These are phyloP conservation scores for Leptinotarsa texana DNA, from an alignment of 1,140 invertebrate species.

Conservation along the genomic window DNA sequence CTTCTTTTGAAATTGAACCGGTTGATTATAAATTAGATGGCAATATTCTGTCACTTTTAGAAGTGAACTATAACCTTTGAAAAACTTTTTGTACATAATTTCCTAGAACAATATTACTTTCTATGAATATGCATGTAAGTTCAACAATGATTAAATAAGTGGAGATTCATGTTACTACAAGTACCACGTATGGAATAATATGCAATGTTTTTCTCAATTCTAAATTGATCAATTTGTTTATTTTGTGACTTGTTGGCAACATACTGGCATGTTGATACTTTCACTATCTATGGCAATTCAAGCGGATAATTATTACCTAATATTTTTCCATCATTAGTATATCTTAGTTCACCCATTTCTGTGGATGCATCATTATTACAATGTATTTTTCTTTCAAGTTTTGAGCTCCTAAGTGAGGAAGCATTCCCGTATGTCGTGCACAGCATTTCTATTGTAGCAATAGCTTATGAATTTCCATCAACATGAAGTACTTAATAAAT, in stretches of 20 bases:
- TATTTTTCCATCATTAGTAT: too few relatives aligned
- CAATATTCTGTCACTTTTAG: background rate
- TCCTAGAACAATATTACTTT: background rate
- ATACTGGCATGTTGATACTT: background rate
- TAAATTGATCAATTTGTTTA: background rate
- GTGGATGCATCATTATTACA: too few relatives aligned
- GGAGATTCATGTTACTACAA: background rate
- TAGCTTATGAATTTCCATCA: background rate
- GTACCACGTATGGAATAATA: background rate
- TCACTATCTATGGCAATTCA: constrained; percentile 17
- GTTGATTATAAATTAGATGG: background rate
- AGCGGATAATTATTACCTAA: background rate
- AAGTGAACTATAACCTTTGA: background rate
- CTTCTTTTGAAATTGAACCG: background rate
- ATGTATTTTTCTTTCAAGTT: too few relatives aligned
- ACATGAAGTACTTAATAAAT: background rate
- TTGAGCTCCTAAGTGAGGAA: too few relatives aligned
- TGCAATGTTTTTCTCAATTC: background rate
- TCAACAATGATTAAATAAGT: background rate
- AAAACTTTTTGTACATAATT: background rate
- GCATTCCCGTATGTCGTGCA: too few relatives aligned
- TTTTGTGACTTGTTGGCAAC: background rate
- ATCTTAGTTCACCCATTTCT: too few relatives aligned
- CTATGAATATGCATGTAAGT: background rate
- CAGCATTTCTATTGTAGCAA: too few relatives aligned